These are phyloP conservation scores for Lacanobia wlatinum DNA, from an alignment of 2,888 invertebrate genomes.

Conservation along the genomic window DNA sequence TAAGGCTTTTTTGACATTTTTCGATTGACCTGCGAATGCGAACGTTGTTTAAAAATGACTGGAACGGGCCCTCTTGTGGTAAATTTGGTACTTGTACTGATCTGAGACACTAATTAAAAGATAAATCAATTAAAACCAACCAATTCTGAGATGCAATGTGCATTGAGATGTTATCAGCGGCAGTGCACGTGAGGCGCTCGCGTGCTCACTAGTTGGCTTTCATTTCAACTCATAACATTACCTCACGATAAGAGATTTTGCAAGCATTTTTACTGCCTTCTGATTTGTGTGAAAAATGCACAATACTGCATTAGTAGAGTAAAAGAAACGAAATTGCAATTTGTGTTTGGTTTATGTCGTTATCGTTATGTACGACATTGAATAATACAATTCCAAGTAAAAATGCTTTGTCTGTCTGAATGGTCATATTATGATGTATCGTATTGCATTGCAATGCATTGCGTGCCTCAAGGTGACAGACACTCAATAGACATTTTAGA, in stretches of 20 bases:
- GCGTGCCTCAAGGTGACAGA: conserved; percentile 88
- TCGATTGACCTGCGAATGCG: too few species aligned
- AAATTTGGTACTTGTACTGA: neutral
- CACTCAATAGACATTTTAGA: conserved; percentile 89
- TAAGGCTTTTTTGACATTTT: too few species aligned
- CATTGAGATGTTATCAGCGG: conserved; percentile 34
- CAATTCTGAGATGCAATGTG: conserved; percentile 11
- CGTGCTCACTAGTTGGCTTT: conserved; percentile 59
- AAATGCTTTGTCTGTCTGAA: conserved; percentile 34
- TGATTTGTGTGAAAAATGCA: conserved; percentile 53
- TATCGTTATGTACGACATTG: conserved; percentile 21
- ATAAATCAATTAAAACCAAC: conserved; percentile 3
- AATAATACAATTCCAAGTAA: conserved; percentile 23
- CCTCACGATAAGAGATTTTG: conserved; percentile 64
- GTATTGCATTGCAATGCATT: conserved; percentile 64
- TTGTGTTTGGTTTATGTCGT: conserved; percentile 23
- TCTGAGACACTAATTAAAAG: neutral
- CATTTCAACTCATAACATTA: conserved; percentile 65
- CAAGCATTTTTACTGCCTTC: conserved; percentile 54
- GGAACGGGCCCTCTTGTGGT: neutral
- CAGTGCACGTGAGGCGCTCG: conserved; percentile 60
- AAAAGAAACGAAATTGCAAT: conserved; percentile 1
- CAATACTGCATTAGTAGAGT: conserved; percentile 16
- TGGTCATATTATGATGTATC: conserved; percentile 51
- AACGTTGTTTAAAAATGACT: too few species aligned